Percentiles rank a stretch among this genome's conserved stretches.
Conservation (phyloP, 1,140 invertebrate species). For the Saccostrea cuccullata region DNA sequence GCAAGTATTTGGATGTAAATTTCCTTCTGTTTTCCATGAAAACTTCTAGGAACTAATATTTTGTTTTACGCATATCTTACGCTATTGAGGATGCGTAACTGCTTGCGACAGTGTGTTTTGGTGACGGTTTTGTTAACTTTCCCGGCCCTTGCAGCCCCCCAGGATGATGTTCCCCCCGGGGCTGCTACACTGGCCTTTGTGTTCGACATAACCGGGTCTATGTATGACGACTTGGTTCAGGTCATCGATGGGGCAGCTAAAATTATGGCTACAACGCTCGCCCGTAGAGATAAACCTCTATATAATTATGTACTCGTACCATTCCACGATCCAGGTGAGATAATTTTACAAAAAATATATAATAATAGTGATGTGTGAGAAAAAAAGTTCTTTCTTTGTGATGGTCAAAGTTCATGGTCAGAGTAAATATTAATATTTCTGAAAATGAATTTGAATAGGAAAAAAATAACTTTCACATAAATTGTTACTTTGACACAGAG, state of each 20-base stretch:
- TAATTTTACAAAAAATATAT: not conserved
- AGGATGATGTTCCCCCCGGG: not conserved
- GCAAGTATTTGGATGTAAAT: not conserved
- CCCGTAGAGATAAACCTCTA: slow-evolving; percentile 83
- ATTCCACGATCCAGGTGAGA: slow-evolving; percentile 87
- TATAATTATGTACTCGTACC: slow-evolving; percentile 88
- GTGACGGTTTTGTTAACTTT: not conserved
- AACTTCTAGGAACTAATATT: not conserved
- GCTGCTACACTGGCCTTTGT: slow-evolving; percentile 85
- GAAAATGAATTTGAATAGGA: too few species aligned
- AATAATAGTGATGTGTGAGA: too few species aligned
- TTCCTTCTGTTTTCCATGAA: not conserved
- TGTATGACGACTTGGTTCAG: slow-evolving; percentile 86
- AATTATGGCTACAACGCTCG: slow-evolving; percentile 84
- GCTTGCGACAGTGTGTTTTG: not conserved
- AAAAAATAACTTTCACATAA: too few species aligned
- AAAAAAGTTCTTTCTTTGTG: too few species aligned
- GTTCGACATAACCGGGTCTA: slow-evolving; percentile 88
- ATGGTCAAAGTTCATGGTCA: too few species aligned
- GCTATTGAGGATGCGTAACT: not conserved
- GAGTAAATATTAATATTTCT: too few species aligned
- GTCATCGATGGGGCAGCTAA: slow-evolving; percentile 82
- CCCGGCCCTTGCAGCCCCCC: not conserved
- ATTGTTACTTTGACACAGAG: too few species aligned
- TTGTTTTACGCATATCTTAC: not conserved